These are phyloP conservation scores for Podotricha telesiphe DNA, from an alignment of 2,888 invertebrate genomes.

Conservation along the genomic window DNA sequence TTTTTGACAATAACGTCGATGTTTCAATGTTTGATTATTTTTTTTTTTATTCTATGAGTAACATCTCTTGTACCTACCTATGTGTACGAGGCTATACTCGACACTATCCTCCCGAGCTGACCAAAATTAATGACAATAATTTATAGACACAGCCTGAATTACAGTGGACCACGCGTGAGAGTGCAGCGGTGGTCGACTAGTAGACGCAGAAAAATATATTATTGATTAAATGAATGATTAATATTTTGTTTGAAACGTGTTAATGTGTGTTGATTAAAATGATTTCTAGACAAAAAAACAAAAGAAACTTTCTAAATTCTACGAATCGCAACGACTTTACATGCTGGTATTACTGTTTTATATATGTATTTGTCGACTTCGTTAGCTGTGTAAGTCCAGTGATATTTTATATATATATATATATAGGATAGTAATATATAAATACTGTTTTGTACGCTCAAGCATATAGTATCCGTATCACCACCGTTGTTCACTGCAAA, in stretches of 20 bases:
- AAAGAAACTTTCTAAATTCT: not conserved
- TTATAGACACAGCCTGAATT: slow-evolving; percentile 70
- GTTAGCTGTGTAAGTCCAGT: slow-evolving; percentile 38
- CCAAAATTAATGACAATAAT: slow-evolving; percentile 81
- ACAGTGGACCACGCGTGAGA: slow-evolving; percentile 40
- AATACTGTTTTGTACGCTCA: slow-evolving; percentile 22
- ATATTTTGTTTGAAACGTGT: slow-evolving; percentile 13
- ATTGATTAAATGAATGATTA: not conserved
- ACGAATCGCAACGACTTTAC: slow-evolving; percentile 34
- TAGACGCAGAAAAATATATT: not conserved
- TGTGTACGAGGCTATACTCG: slow-evolving; percentile 44
- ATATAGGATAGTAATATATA: slow-evolving; percentile 25
- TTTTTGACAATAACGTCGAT: slow-evolving; percentile 50
- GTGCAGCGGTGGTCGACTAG: slow-evolving; percentile 46
- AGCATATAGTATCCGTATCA: slow-evolving; percentile 24
- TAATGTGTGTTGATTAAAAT: not conserved
- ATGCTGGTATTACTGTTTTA: slow-evolving; percentile 22
- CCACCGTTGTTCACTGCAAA: slow-evolving; percentile 47
- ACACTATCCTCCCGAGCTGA: slow-evolving; percentile 69
- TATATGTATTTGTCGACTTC: slow-evolving; percentile 29
- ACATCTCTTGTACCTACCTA: slow-evolving; percentile 48
- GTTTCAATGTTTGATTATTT: slow-evolving; percentile 46
- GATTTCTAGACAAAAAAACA: not conserved
- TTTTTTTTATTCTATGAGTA: slow-evolving; percentile 24
- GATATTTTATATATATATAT: slow-evolving; percentile 36